A percentile compares a stretch with the other conserved stretches of the same genome.
These are phyloP conservation scores for Cydia pomonella DNA, from an alignment of 1,140 invertebrate genomes.

Conservation along the genomic window DNA sequence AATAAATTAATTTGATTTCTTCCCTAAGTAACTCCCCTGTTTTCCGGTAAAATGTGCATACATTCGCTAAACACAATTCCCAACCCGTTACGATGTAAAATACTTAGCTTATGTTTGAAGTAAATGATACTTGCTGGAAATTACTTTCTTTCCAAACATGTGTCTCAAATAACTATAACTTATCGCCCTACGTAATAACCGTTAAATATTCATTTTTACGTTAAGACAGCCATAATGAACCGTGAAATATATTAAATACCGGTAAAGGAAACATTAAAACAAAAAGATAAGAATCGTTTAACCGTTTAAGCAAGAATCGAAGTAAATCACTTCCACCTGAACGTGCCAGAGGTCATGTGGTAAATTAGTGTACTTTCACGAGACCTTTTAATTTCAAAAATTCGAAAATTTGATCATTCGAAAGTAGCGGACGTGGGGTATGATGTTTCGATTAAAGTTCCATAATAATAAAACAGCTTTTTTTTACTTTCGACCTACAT, in stretches of 20 bases:
- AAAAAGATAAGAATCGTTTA: conserved; percentile 24
- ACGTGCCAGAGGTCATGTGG: conserved; percentile 9
- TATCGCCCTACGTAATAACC: neutral
- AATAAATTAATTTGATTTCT: no score
- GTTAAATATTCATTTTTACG: neutral
- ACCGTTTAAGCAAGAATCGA: neutral
- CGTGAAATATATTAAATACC: conserved; percentile 7
- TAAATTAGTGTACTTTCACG: conserved; percentile 26
- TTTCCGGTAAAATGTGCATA: no score
- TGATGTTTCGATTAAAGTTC: no score
- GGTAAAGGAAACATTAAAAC: conserved; percentile 10
- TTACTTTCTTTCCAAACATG: no score
- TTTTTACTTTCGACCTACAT: no score
- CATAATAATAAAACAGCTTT: no score
- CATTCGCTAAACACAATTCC: no score
- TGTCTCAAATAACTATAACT: no score
- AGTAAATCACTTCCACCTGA: conserved; percentile 24
- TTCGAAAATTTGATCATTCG: conserved; percentile 1
- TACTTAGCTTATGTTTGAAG: no score
- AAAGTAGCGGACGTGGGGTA: neutral
- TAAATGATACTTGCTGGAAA: no score
- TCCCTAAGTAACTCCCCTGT: no score
- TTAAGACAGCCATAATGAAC: neutral
- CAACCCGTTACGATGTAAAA: no score
- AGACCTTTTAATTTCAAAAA: neutral